Base-by-base conservation (phyloP, 2,113 vertebrate species). In the Malurus alboscapulatus region DNA sequence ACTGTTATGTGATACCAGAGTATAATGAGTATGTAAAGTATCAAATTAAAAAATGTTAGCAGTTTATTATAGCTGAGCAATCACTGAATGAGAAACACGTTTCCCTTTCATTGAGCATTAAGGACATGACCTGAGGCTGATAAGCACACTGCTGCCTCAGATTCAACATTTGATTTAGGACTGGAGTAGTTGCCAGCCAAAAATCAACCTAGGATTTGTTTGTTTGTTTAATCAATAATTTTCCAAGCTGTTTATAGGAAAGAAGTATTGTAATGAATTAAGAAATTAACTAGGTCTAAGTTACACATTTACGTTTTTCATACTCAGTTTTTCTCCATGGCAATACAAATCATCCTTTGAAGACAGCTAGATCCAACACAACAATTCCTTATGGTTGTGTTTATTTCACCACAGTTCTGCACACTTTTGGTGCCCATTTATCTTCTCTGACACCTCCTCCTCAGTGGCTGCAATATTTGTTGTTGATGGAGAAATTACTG, bases 61-160 rank as follows among this genome's bases (percentile, higher is more conserved):
- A 85, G 81, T 96, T 97, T 97, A 95, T 96, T 97, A 97, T 92
- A 96, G 93, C 92, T 94, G 84, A 98, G 88, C 87, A 97, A 97
- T 96, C 96, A 94, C 72, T 84, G 91, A 97, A 97, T 97, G 91
- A 97, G 95, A 96, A 97, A 90, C 83, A 96, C 83, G 87, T 96
- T 97, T 97, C 73, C 53, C 85, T 97, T 97, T 96, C 95, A 97
- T 30, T 94, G 92, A 96, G 80, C 91, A 95, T 95, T 94, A 97
- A 97, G 84, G 90, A 97, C 90, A 89, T 95, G 96, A 97, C 95
- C 94, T 94, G 76, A 71, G 93, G 91, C 94, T 96, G 80, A 90
- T 90, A 97, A 94, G 84, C 72, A 89, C 54, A 90, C 77, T 87
- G 75, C 48, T 88, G 65, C 36, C 87, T 87, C 81, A 95, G 83